Conservation (phyloP, 2,113 vertebrate species). For the Spilogale gracilis region DNA sequence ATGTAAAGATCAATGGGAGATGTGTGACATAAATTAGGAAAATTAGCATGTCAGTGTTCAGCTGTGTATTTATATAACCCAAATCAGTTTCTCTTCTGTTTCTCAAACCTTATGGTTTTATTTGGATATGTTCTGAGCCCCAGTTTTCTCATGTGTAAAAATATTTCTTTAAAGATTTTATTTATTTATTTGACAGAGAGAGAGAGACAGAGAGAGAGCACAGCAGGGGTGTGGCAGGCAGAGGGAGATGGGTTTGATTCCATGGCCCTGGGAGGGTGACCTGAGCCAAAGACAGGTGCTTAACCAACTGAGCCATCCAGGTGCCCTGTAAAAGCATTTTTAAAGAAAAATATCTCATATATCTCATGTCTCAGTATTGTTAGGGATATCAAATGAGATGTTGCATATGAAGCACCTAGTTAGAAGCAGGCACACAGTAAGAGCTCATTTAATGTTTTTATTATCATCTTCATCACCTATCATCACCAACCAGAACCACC, state of each 20-base stretch:
- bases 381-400: background rate
- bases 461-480: background rate
- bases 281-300: too few relatives aligned
- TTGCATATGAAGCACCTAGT: background rate
- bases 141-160: background rate
- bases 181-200: background rate
- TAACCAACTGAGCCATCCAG: too few relatives aligned
- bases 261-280: too few relatives aligned
- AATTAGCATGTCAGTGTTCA: background rate
- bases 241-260: background rate
- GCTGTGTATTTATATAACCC: background rate
- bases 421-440: background rate
- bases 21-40: background rate
- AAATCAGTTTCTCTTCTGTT: background rate
- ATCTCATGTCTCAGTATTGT: background rate
- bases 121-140: background rate
- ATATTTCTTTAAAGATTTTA: background rate
- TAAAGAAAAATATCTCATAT: background rate
- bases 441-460: background rate
- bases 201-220: background rate
- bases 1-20: conserved; percentile 31
- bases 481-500: background rate
- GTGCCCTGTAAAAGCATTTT: background rate
- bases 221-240: background rate
- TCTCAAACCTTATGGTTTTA: background rate